phyloP scores from a whole-genome alignment of 2,888 invertebrate genomes.

The Apotomis turbidana region DNA sequence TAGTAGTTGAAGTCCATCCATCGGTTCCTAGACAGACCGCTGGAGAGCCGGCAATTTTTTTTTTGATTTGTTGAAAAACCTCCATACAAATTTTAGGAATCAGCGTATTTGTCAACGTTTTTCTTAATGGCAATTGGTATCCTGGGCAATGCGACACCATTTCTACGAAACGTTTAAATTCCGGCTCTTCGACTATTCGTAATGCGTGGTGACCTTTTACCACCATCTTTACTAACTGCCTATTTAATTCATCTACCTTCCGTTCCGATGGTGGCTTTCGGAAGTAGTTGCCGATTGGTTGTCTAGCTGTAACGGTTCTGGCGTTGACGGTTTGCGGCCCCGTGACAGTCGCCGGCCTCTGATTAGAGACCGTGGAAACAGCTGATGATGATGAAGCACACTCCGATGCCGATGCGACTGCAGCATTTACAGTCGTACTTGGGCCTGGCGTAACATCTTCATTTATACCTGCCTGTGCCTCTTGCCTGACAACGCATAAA shows the following conservation, averaged over 20 bases:
- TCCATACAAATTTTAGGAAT: constrained; percentile 13
- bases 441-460: too few species aligned
- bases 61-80: constrained; percentile 7
- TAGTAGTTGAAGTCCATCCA: constrained; percentile 8
- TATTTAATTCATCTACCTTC: not conserved
- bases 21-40: constrained; percentile 1
- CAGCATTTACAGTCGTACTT: not conserved
- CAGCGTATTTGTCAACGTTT: not conserved
- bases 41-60: too few species aligned
- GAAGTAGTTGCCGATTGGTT: constrained; percentile 2
- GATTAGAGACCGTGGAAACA: not conserved
- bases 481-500: too few species aligned
- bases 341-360: not conserved
- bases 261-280: constrained; percentile 5
- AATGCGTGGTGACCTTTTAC: constrained; percentile 15
- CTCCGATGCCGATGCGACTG: not conserved
- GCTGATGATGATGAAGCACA: not conserved
- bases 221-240: constrained; percentile 19
- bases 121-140: constrained; percentile 3
- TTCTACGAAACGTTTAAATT: not conserved
- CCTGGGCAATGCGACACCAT: constrained; percentile 23
- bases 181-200: constrained; percentile 15
- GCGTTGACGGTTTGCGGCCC: not conserved
- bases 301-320: not conserved
- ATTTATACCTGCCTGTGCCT: too few species aligned